These are phyloP conservation scores for Suillia variegata DNA, from an alignment of 2,888 invertebrate species.

Conservation along the genomic window DNA sequence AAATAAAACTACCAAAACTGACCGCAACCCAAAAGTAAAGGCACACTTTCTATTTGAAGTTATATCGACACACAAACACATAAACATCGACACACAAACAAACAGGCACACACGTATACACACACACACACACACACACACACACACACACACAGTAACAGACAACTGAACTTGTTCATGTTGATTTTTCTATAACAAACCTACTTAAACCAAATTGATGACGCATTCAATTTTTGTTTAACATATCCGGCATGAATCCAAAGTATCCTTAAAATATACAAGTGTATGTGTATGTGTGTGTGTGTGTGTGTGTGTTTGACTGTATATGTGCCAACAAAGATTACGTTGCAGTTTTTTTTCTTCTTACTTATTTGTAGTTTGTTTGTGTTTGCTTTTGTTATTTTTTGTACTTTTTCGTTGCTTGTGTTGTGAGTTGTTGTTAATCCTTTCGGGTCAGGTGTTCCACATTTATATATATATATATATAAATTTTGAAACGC, in stretches of 20 bases:
- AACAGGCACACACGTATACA: no score
- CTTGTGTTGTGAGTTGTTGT: neutral
- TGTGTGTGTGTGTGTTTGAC: no score
- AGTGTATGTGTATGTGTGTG: no score
- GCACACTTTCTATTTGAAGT: neutral
- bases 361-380: neutral
- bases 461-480: no score
- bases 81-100: no score
- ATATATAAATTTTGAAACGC: no score
- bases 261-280: slow-evolving; percentile 5
- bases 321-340: slow-evolving; percentile 7
- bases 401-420: neutral
- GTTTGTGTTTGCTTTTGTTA: neutral
- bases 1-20: no score
- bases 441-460: no score
- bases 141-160: no score
- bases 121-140: no score
- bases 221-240: slow-evolving; percentile 4
- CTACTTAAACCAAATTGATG: slow-evolving; percentile 6
- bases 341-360: neutral
- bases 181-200: neutral
- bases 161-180: neutral
- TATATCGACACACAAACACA: no score
- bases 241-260: slow-evolving; percentile 3
- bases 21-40: no score